Evolutionary conservation across 2,888 invertebrate species (phyloP).

Genomic region (Pemphredon lugubris): DNA sequence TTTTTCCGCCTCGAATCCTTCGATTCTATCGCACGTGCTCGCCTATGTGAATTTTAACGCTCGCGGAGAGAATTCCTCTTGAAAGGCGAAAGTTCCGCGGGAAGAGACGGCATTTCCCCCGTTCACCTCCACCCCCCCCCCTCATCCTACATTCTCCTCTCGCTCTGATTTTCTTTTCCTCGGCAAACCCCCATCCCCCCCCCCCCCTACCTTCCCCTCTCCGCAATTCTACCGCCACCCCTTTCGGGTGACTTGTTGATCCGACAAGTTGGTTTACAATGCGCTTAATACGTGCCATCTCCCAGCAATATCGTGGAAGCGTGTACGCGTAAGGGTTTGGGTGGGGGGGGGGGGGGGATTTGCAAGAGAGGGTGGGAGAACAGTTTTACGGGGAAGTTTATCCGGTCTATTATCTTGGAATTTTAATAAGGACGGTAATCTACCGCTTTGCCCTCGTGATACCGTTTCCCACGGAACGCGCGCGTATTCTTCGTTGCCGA

Average conservation of each 20-base stretch:
- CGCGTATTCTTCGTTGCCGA: too few species aligned
- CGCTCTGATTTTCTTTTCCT: not conserved
- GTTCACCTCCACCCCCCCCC: not conserved
- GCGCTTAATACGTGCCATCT: not conserved
- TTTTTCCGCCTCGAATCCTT: slow-evolving; percentile 41
- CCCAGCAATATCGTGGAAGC: not conserved
- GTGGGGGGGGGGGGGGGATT: not conserved
- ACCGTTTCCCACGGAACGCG: too few species aligned
- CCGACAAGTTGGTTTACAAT: slow-evolving; percentile 20
- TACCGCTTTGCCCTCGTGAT: not conserved
- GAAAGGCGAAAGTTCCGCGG: slow-evolving; percentile 8
- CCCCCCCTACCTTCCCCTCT: not conserved
- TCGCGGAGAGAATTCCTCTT: slow-evolving; percentile 20
- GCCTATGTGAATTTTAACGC: slow-evolving; percentile 44
- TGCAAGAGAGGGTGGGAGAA: too few species aligned
- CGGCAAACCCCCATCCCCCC: not conserved
- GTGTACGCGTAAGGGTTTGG: not conserved
- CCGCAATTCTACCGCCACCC: not conserved
- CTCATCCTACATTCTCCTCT: not conserved
- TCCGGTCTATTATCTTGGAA: not conserved
- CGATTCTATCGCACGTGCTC: slow-evolving; percentile 39
- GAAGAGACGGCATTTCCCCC: not conserved
- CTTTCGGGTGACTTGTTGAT: slow-evolving; percentile 31
- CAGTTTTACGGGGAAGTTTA: not conserved
- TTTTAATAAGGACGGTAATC: slow-evolving; percentile 2